Conservation (phyloP, 1,140 invertebrate genomes). For the Zaprionus davidi region DNA sequence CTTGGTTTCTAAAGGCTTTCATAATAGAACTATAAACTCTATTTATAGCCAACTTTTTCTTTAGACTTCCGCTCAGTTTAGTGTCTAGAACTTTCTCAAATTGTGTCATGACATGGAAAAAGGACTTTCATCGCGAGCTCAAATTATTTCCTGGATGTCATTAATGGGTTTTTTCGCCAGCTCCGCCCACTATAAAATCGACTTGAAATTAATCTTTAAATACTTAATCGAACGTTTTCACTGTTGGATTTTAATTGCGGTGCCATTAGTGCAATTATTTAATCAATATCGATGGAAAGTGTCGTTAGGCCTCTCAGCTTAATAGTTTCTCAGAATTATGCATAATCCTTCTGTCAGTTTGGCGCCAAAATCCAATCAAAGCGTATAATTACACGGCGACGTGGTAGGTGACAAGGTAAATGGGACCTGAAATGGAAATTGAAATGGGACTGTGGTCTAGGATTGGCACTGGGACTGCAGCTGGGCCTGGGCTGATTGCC, state of each 20-base stretch:
- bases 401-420: neutral
- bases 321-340: neutral
- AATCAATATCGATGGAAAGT: slow-evolving; percentile 1
- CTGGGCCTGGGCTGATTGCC: slow-evolving; percentile 43
- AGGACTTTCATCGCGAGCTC: too few relatives aligned
- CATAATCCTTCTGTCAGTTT: slow-evolving; percentile 8
- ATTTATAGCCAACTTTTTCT: too few relatives aligned
- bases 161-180: neutral
- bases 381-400: slow-evolving; percentile 17
- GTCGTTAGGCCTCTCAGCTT: neutral
- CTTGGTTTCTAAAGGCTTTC: too few relatives aligned
- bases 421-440: neutral
- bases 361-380: slow-evolving; percentile 42
- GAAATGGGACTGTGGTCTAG: neutral
- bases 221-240: neutral
- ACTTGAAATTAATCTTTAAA: neutral
- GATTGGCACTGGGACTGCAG: slow-evolving; percentile 10
- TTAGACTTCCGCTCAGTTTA: too few relatives aligned
- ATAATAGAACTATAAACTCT: too few relatives aligned
- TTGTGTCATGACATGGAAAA: too few relatives aligned
- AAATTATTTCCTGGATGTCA: neutral
- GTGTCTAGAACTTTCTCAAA: too few relatives aligned
- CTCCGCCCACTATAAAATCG: neutral
- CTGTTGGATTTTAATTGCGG: neutral
- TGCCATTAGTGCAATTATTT: slow-evolving; percentile 15